A percentile compares a stretch with the other conserved stretches of the same genome.
Conservation (phyloP, 2,797 vertebrate species). For the Dipus sagitta region DNA sequence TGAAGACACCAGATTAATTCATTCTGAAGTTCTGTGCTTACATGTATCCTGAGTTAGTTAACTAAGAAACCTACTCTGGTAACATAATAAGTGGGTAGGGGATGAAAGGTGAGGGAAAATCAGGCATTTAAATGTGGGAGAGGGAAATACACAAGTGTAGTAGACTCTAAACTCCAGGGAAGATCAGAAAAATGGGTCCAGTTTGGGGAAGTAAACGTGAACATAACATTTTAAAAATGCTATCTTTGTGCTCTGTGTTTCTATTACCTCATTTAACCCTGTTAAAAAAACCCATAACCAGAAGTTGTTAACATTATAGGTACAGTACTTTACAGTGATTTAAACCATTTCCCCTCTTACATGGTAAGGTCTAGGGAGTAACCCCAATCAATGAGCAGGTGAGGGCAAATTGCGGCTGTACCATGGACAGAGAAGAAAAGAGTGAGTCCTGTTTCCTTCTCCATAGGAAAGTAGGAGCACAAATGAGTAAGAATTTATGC, state of each 20-base stretch:
- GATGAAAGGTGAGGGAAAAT: neutral
- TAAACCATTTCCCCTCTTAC: neutral
- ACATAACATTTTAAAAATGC: neutral
- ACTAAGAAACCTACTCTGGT: neutral
- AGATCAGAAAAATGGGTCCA: neutral
- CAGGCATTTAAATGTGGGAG: neutral
- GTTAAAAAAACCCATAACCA: neutral
- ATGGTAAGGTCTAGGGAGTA: neutral
- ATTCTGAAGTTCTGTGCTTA: constrained; percentile 28
- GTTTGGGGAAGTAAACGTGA: constrained; percentile 21
- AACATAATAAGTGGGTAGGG: neutral
- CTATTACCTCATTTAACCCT: constrained; percentile 13
- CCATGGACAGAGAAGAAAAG: neutral
- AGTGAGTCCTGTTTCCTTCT: neutral
- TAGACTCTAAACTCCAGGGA: neutral
- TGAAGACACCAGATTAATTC: neutral
- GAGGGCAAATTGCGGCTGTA: neutral
- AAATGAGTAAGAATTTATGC: neutral
- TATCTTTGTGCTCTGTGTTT: constrained; percentile 2
- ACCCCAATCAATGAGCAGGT: neutral
- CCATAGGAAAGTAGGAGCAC: constrained; percentile 39
- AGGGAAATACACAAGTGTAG: neutral
- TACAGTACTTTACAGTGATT: constrained; percentile 8
- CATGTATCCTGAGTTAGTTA: neutral
- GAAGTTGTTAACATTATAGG: neutral